These are phyloP conservation scores for Sander lucioperca DNA, from an alignment of 2,113 vertebrate species.

Conservation along the genomic window DNA sequence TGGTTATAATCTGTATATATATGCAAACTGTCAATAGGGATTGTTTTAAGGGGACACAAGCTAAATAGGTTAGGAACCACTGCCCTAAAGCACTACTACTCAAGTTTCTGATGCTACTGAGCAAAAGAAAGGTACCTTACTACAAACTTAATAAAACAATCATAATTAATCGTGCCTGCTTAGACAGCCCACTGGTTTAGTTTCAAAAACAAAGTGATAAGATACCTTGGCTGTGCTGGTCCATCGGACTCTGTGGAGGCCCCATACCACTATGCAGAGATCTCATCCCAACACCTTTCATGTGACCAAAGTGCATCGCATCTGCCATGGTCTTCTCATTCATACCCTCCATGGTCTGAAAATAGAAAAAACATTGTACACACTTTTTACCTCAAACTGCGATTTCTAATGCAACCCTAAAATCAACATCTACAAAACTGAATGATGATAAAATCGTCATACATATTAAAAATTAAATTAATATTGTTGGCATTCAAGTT, in stretches of 20 bases:
- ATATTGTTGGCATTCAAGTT: background rate
- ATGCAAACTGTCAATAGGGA: background rate
- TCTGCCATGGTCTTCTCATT: conserved; percentile 95
- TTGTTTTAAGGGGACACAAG: background rate
- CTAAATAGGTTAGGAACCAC: background rate
- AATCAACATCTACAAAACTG: background rate
- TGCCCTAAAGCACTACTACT: background rate
- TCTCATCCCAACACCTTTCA: conserved; percentile 93
- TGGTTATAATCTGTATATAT: background rate
- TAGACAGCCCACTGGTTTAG: background rate
- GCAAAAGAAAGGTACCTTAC: background rate
- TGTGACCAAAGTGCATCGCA: conserved; percentile 92
- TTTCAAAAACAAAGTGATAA: background rate
- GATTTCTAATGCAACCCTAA: background rate
- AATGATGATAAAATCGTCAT: background rate
- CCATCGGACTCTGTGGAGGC: conserved; percentile 98
- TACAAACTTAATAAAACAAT: background rate
- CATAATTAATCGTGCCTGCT: background rate
- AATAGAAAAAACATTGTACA: conserved; percentile 41
- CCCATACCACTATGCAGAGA: conserved; percentile 96
- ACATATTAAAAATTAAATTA: background rate
- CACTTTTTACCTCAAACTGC: background rate
- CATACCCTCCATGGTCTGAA: conserved; percentile 92
- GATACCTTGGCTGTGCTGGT: conserved; percentile 97
- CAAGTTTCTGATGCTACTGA: background rate